A percentile compares a stretch with the other conserved stretches of the same genome.
Evolutionary conservation across 2,113 vertebrate species (phyloP).

Genomic region (Castor canadensis): DNA sequence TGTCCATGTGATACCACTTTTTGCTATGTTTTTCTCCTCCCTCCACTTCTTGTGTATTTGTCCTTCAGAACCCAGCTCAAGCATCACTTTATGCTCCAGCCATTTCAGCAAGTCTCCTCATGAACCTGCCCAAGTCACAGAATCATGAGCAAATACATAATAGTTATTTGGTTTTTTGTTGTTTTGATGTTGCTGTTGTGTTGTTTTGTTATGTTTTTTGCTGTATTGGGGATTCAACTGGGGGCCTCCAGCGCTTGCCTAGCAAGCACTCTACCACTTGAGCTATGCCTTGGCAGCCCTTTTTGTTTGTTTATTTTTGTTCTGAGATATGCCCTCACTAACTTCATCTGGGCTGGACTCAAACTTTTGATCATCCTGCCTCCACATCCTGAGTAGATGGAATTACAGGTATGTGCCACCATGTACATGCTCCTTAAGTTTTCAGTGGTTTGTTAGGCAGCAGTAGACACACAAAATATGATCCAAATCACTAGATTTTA

Average conservation of each 20-base stretch:
- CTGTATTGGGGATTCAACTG: too few relatives aligned
- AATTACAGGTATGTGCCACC: too few relatives aligned
- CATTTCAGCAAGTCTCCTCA: neutral
- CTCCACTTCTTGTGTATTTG: neutral
- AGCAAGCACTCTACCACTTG: too few relatives aligned
- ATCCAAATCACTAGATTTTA: neutral
- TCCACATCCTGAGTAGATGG: too few relatives aligned
- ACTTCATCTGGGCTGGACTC: too few relatives aligned
- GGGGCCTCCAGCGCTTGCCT: too few relatives aligned
- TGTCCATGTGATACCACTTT: neutral
- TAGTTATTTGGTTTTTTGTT: neutral
- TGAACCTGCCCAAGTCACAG: neutral
- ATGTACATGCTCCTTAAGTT: neutral
- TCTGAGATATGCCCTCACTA: too few relatives aligned
- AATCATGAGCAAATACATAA: neutral
- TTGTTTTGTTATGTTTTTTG: too few relatives aligned
- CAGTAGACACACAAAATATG: neutral
- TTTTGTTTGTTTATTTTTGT: too few relatives aligned
- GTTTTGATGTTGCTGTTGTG: too few relatives aligned
- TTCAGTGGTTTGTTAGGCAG: neutral
- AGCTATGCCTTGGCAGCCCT: too few relatives aligned
- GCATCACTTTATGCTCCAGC: neutral
- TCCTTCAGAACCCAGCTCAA: slow-evolving; percentile 13
- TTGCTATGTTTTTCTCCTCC: neutral
- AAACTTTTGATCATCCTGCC: too few relatives aligned